A percentile compares a stretch with the other conserved stretches of the same genome.
Evolutionary conservation across 2,113 vertebrate genomes (phyloP).

Genomic region (Bagarius yarrelli): DNA sequence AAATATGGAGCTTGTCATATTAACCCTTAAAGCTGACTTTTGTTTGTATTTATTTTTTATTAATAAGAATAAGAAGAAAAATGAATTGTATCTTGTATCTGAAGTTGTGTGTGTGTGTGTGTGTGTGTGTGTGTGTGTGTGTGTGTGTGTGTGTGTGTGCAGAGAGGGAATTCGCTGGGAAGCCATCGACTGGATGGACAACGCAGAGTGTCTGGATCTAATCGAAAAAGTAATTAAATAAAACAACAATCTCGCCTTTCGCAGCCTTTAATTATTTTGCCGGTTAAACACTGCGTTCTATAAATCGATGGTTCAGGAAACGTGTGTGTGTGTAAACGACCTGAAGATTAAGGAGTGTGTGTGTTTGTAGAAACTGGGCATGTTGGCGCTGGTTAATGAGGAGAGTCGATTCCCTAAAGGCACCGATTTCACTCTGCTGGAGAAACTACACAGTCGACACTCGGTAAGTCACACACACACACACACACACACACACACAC

Average conservation of each 20-base stretch:
- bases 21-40: too few species aligned
- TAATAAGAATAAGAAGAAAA: too few species aligned
- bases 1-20: too few species aligned
- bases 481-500: constrained; percentile 12
- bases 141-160: constrained; percentile 19
- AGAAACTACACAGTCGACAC: constrained; percentile 89
- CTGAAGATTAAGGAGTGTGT: constrained; percentile 1
- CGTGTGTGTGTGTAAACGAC: neutral
- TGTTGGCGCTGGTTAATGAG: constrained; percentile 87
- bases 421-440: constrained; percentile 87
- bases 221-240: constrained; percentile 81
- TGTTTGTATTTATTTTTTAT: too few species aligned
- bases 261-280: neutral
- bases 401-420: constrained; percentile 94
- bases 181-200: constrained; percentile 95
- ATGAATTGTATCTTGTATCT: too few species aligned
- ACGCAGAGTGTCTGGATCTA: constrained; percentile 89
- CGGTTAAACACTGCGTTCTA: neutral
- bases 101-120: constrained; percentile 16
- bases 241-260: neutral
- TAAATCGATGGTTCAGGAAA: neutral
- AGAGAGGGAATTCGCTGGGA: constrained; percentile 93
- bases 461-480: constrained; percentile 71
- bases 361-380: constrained; percentile 80
- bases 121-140: constrained; percentile 10